phyloP scores from a whole-genome alignment of 2,888 invertebrate species.

The Chaetogeoica ovagalla region DNA sequence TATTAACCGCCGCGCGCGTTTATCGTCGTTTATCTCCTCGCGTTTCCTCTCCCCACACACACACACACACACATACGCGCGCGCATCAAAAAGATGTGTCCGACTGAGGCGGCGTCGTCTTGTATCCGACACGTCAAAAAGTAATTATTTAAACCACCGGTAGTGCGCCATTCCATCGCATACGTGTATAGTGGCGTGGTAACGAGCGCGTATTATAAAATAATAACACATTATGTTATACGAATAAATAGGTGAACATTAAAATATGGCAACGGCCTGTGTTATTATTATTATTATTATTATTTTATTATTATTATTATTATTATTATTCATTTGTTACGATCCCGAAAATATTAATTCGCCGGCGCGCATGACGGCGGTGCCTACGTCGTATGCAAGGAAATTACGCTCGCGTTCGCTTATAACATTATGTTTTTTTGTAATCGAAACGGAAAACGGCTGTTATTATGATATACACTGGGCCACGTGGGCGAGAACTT shows the following conservation, averaged over 20 bases:
- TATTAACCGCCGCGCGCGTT: no score
- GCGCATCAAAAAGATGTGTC: no score
- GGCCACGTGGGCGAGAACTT: background rate
- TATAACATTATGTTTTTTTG: background rate
- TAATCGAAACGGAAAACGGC: background rate
- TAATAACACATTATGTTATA: background rate
- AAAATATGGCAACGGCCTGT: background rate
- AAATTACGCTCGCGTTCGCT: background rate
- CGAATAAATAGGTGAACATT: background rate
- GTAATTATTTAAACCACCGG: conserved; percentile 16
- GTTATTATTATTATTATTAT: no score
- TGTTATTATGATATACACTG: background rate
- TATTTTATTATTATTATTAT: no score
- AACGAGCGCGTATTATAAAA: background rate
- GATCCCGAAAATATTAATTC: conserved; percentile 12
- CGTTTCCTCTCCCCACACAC: no score
- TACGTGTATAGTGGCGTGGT: no score
- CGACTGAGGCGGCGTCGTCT: background rate
- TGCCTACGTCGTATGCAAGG: no score
- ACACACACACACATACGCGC: no score
- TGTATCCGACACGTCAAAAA: conserved; percentile 3
- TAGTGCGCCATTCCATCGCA: conserved; percentile 13
- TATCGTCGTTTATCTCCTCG: no score
- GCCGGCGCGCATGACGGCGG: no score
- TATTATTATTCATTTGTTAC: conserved; percentile 43